A percentile compares a stretch with the other conserved stretches of the same genome.
Conservation (phyloP, 1,140 invertebrate genomes). For the Trichomalopsis sarcophagae region DNA sequence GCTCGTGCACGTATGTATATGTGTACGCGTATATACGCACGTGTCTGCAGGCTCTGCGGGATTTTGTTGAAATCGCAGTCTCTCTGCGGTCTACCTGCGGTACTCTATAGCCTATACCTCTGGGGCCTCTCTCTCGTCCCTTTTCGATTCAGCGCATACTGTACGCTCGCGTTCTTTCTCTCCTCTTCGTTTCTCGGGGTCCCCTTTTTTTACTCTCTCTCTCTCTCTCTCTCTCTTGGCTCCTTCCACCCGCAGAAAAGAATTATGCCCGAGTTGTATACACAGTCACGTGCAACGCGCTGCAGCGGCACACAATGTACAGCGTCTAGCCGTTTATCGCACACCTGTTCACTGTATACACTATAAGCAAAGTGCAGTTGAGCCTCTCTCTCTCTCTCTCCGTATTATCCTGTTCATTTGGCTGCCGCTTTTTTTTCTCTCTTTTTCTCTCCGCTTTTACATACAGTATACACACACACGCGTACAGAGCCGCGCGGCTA, state of each 20-base stretch:
- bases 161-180: no score
- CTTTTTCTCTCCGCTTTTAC: no score
- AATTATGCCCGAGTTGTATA: neutral
- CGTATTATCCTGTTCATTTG: neutral
- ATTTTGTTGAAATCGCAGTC: neutral
- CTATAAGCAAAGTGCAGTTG: no score
- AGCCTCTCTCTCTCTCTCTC: neutral
- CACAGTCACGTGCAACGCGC: neutral
- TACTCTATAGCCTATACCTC: neutral
- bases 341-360: constrained; percentile 35
- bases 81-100: neutral
- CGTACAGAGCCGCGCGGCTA: constrained; percentile 6
- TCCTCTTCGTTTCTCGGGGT: neutral
- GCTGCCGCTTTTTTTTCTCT: neutral
- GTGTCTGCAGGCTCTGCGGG: neutral
- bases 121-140: neutral
- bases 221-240: neutral
- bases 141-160: neutral
- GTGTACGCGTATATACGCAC: no score
- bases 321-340: constrained; percentile 21
- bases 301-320: neutral
- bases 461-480: no score
- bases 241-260: neutral
- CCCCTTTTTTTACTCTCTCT: neutral
- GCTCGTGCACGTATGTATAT: neutral